These are phyloP conservation scores for Paradoxurus hermaphroditus DNA, from an alignment of 2,113 vertebrate genomes.

Conservation along the genomic window DNA sequence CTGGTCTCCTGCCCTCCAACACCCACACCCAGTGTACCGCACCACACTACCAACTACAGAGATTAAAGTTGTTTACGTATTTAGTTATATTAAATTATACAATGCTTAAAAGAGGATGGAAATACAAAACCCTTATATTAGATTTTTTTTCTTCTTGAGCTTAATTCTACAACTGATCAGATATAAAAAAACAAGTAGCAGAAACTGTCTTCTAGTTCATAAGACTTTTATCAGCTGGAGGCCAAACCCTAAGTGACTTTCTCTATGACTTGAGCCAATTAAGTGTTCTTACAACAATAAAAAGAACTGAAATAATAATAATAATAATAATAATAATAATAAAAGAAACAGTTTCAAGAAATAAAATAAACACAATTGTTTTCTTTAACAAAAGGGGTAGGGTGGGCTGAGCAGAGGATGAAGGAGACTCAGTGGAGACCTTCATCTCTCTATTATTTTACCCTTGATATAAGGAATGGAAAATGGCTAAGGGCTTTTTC, in stretches of 20 bases:
- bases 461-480: not conserved
- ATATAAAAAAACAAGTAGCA: not conserved
- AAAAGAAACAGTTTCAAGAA: not conserved
- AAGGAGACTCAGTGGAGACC: not conserved
- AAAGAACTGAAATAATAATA: not conserved
- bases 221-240: not conserved
- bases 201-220: not conserved
- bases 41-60: not conserved
- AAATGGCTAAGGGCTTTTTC: not conserved
- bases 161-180: slow-evolving; percentile 18
- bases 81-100: not conserved
- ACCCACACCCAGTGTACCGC: not conserved
- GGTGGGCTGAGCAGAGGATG: not conserved
- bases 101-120: not conserved
- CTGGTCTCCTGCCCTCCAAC: not conserved
- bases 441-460: not conserved
- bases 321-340: not conserved
- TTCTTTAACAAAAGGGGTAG: not conserved
- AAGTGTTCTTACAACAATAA: not conserved
- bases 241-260: not conserved
- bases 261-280: not conserved
- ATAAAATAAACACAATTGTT: not conserved
- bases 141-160: not conserved
- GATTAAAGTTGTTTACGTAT: not conserved
- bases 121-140: not conserved